phyloP scores from a whole-genome alignment of 35 echinoderm and acorn worm genomes.

The Heliocidaris tuberculata region DNA sequence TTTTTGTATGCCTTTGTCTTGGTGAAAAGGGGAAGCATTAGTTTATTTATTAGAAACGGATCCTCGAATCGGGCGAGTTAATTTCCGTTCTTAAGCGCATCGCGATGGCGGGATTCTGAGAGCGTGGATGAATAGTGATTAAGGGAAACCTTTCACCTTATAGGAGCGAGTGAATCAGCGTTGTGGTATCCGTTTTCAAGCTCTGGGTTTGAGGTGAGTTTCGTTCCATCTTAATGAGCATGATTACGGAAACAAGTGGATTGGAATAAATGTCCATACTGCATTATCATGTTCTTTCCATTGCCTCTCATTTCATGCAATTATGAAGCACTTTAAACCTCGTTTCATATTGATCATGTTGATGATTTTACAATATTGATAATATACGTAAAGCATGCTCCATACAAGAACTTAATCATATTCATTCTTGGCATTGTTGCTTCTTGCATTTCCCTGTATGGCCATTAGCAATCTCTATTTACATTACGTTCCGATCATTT shows the following conservation, averaged over 20 bases:
- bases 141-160: not conserved
- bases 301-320: not conserved
- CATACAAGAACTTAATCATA: too few relatives aligned
- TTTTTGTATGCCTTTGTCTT: not conserved
- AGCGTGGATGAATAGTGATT: not conserved
- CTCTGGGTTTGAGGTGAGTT: not conserved
- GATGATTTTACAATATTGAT: not conserved
- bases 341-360: not conserved
- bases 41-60: slow-evolving; percentile 10
- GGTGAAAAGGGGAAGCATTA: not conserved
- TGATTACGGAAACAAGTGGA: not conserved
- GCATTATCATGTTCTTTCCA: not conserved
- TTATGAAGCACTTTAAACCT: not conserved
- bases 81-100: not conserved
- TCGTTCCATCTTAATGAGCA: not conserved
- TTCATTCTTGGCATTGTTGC: too few relatives aligned
- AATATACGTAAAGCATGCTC: too few relatives aligned
- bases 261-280: not conserved
- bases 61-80: not conserved
- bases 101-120: not conserved
- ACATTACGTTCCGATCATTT: too few relatives aligned
- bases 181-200: not conserved
- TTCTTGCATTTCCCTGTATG: too few relatives aligned
- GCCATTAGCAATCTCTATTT: too few relatives aligned
- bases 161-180: not conserved